Conservation (phyloP, 2,888 invertebrate genomes). For the Pantelozetes paolii region DNA sequence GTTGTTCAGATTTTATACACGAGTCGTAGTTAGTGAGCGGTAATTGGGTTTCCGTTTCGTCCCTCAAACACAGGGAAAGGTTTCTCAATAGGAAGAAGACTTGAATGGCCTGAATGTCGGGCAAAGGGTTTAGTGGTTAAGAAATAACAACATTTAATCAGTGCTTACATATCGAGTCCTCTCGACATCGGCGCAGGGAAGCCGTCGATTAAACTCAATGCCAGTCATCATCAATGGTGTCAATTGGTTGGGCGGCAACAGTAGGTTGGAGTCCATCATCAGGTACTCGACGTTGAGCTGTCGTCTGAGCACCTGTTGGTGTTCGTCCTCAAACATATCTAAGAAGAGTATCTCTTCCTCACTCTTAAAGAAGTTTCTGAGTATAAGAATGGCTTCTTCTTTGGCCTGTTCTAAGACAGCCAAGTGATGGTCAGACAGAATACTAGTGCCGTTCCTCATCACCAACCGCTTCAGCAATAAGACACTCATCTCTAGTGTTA, state of each 20-base stretch:
- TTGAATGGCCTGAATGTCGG: slow-evolving; percentile 66
- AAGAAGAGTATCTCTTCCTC: slow-evolving; percentile 85
- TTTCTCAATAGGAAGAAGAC: slow-evolving; percentile 83
- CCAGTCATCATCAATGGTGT: slow-evolving; percentile 81
- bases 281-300: slow-evolving; percentile 87
- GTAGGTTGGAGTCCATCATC: slow-evolving; percentile 91
- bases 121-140: neutral
- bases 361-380: slow-evolving; percentile 75
- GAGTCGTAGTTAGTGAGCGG: slow-evolving; percentile 82
- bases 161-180: slow-evolving; percentile 56
- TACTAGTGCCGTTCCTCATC: slow-evolving; percentile 57
- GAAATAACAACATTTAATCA: neutral
- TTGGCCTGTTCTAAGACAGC: slow-evolving; percentile 66
- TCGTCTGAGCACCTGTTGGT: slow-evolving; percentile 79
- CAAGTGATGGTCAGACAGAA: slow-evolving; percentile 65
- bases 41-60: slow-evolving; percentile 76
- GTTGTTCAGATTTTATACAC: slow-evolving; percentile 87
- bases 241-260: slow-evolving; percentile 81
- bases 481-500: slow-evolving; percentile 83
- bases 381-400: slow-evolving; percentile 74
- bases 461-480: slow-evolving; percentile 69
- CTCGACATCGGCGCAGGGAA: slow-evolving; percentile 90
- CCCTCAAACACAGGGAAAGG: slow-evolving; percentile 71
- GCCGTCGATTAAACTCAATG: slow-evolving; percentile 83
- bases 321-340: slow-evolving; percentile 98